Evolutionary conservation across 2,113 vertebrate genomes (phyloP), one percentile per base, ranked within the genome.

Genomic region (Pomatorhinus ruficollis): DNA sequence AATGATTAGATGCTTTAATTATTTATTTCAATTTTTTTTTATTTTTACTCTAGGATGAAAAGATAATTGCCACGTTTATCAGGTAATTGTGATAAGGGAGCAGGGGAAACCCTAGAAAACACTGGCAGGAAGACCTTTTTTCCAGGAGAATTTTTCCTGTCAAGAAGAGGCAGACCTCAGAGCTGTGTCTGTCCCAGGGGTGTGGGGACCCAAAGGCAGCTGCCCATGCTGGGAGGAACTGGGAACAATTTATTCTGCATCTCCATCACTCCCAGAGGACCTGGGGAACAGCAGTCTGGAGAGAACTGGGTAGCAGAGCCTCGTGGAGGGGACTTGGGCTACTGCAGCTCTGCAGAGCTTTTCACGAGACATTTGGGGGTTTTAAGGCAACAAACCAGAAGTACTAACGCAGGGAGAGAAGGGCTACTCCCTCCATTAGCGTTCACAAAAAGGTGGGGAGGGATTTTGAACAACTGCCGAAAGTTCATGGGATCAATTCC

Each of bases 401-500:
- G 42, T 5, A 45, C 19, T 49, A 35, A 33, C 23, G 42, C 18
- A 22, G 87, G 65, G 50, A 83, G 69, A 76, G 37, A 87, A 39
- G 21, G 1, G 27, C 72, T 70, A 25, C 60, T 94, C 60, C 52
- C 50, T 65, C 19, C 63, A 17, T 50, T 33, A 54, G 68, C 0
- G 2, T 5, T 86, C 78, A 63, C 66, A 64, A 39, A 71, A 91
- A 45, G 40, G 65, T 75, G 35, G 63, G 81, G 66, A 89, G 54
- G 45, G 75, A 92, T 88, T 94, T 8, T 95, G 90, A 95, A 74
- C 54, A 61, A 47, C 86, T 92, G 92, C 92, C 90, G 86, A 7
- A 45, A 90, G 76, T 88, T 83, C 94, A 74, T 10, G 68, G 45
- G 68, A 92, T 94, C 88, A 93, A 70, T 74, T 86, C 50, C 77